A percentile compares a stretch with the other conserved stretches of the same genome.
Conservation (phyloP, 2,888 invertebrate genomes). For the Timema podura region DNA sequence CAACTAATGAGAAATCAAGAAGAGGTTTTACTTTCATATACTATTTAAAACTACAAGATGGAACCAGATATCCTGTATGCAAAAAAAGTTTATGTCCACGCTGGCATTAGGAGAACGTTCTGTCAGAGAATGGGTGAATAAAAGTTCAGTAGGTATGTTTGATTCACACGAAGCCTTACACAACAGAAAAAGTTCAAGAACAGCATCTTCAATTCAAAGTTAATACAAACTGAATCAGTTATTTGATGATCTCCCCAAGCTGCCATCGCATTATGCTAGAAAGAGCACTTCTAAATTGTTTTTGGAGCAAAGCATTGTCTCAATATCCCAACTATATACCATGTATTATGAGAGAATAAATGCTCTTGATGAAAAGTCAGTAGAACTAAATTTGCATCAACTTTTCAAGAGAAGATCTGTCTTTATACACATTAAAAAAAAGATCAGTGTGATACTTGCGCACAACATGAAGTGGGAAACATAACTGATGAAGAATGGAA, state of each 20-base stretch:
- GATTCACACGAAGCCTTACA: not conserved
- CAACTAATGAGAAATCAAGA: not conserved
- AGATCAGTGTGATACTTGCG: not conserved
- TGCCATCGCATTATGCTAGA: not conserved
- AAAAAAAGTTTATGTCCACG: not conserved
- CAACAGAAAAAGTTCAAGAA: not conserved
- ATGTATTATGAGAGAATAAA: not conserved
- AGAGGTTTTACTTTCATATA: not conserved
- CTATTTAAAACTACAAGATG: not conserved
- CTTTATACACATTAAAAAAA: not conserved
- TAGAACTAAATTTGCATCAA: not conserved
- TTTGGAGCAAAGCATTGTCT: not conserved
- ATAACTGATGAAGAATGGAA: constrained; percentile 7
- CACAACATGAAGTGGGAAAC: constrained; percentile 1
- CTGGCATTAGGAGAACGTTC: constrained; percentile 5
- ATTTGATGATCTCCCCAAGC: not conserved
- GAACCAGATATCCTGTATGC: not conserved
- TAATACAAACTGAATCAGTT: not conserved
- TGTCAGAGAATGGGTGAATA: not conserved
- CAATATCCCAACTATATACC: not conserved
- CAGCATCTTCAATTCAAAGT: not conserved
- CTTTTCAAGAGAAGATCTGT: not conserved
- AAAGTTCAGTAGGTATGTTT: not conserved
- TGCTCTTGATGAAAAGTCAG: not conserved
- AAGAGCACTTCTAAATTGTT: not conserved